A percentile compares a stretch with the other conserved stretches of the same genome.
phyloP scores from a whole-genome alignment of 2,888 invertebrate genomes.

The Polyploca ridens region DNA sequence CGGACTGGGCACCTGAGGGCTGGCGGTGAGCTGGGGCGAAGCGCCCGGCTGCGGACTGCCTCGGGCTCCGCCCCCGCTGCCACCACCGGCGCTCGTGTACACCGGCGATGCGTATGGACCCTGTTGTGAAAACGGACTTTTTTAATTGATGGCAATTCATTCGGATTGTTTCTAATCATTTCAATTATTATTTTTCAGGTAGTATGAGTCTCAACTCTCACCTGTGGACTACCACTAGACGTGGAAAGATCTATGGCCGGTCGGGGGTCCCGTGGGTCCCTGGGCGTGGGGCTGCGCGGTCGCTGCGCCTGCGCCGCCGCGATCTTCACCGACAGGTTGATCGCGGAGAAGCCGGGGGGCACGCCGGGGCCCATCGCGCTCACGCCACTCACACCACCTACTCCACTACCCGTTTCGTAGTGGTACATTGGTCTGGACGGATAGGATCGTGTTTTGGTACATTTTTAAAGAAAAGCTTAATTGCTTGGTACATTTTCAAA shows the following conservation, averaged over 20 bases:
- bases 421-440: constrained; percentile 91
- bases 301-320: constrained; percentile 89
- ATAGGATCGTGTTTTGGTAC: constrained; percentile 38
- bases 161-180: constrained; percentile 22
- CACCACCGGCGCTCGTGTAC: constrained; percentile 90
- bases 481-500: constrained; percentile 10
- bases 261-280: constrained; percentile 91
- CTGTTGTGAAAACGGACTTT: constrained; percentile 80
- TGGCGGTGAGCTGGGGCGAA: constrained; percentile 91
- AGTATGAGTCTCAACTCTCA: constrained; percentile 59
- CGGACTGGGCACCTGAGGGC: constrained; percentile 95
- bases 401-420: constrained; percentile 86
- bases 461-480: constrained; percentile 12
- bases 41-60: constrained; percentile 94
- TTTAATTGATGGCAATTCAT: constrained; percentile 33
- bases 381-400: constrained; percentile 86
- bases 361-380: constrained; percentile 87
- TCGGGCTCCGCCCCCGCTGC: constrained; percentile 87
- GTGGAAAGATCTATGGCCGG: constrained; percentile 95
- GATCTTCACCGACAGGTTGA: constrained; percentile 94
- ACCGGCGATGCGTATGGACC: constrained; percentile 91
- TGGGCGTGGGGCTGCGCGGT: constrained; percentile 90
- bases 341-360: constrained; percentile 91
- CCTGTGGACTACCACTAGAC: constrained; percentile 95
- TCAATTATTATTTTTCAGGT: constrained; percentile 12